phyloP scores from a whole-genome alignment of 1,140 invertebrate genomes.

The Aleiodes sp. region DNA sequence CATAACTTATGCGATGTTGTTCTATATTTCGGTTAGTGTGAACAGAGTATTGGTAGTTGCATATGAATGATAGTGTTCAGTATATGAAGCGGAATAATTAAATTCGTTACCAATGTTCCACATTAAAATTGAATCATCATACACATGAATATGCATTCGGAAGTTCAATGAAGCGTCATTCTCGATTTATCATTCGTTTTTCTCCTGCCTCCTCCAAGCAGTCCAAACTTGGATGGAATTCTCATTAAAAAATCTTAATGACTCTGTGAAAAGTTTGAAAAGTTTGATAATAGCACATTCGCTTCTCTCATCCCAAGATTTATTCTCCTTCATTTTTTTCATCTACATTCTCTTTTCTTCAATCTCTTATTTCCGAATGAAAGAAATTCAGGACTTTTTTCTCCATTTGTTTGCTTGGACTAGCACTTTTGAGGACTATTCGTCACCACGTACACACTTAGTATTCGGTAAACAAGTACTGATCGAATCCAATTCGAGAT shows the following conservation, averaged over 20 bases:
- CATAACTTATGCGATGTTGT: not conserved
- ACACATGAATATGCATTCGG: conserved; percentile 45
- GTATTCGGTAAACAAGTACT: not conserved
- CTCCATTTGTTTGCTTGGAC: not conserved
- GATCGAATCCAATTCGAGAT: conserved; percentile 35
- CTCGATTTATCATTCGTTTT: not conserved
- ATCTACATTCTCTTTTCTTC: not conserved
- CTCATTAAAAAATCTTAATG: conserved; percentile 42
- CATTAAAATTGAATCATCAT: conserved; percentile 47
- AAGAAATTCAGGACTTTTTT: too few species aligned
- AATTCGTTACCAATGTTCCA: conserved; percentile 43
- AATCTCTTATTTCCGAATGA: not conserved
- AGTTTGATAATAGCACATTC: conserved; percentile 8
- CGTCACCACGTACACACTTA: not conserved
- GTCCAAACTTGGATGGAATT: conserved; percentile 19
- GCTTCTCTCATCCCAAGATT: not conserved
- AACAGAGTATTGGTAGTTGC: not conserved
- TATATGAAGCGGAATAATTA: conserved; percentile 41
- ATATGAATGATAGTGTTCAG: not conserved
- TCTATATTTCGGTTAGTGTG: not conserved
- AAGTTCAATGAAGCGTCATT: conserved; percentile 16
- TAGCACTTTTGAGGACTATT: not conserved
- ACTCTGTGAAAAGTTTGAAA: conserved; percentile 28
- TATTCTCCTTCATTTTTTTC: not conserved
- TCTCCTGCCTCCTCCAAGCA: not conserved